Base-by-base conservation (phyloP, 2,888 invertebrate genomes). In the Ormyrus labotus region DNA sequence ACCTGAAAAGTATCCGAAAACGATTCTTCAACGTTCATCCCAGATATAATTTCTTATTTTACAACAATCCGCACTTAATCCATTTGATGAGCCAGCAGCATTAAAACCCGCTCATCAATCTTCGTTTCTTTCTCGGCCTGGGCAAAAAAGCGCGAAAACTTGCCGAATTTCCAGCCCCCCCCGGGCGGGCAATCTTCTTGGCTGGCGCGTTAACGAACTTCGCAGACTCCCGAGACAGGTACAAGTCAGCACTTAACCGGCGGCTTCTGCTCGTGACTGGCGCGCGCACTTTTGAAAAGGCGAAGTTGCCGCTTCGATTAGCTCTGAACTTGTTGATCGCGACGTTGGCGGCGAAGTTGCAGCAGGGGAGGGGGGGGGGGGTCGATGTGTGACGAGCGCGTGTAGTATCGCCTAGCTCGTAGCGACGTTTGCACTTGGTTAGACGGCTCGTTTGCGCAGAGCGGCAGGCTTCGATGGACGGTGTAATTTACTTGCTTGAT, bases 241-340 rank as follows among this genome's bases (percentile, higher is more conserved):
- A n/a, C 57, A 13, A 50, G 51, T 57, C 57, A 69, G 69, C n/a
- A 19, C 19, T 19, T 19, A 19, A 19, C 19, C 19, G 19, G 19
- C 19, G 19, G 19, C 19, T 57, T 58, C 71, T 72, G 71, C 50
- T 61, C 61, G 34, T 61, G 71, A 72, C 69, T 57, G 58, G 69
- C 11, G 48, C n/a, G 47, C 57, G 51, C 71, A 10, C 51, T 71
- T 71, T 13, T 58, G 58, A 70, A 70, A 19, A 48, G 47, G 45
- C 53, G 19, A 50, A 48, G 10, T 60, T 58, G 19, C 19, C 13
- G 9, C 50, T 11, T 7, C 55, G 51, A 72, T 61, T 61, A 51
- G 45, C 61, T 19, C 19, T 13, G 69, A 69, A 57, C 69, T 61
- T 51, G 11, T 71, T 71, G 60, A 71, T 61, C 53, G 53, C 60